Evolutionary conservation across 1,140 invertebrate species (phyloP).

Genomic region (Drosophila parvula): DNA sequence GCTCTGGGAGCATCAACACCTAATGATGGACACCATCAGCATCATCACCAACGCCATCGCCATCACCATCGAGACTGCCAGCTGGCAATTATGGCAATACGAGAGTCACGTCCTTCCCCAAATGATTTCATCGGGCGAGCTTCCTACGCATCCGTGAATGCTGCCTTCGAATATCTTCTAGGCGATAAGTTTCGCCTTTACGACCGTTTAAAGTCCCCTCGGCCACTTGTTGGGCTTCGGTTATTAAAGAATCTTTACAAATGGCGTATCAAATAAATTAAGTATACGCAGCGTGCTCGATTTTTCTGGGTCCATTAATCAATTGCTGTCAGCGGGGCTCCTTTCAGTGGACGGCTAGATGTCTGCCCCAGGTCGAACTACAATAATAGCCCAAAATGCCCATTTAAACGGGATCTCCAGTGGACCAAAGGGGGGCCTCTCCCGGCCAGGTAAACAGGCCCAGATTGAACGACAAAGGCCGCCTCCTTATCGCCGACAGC

Average conservation of each 20-base stretch:
- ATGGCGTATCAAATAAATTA: conserved; percentile 60
- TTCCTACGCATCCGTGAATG: conserved; percentile 26
- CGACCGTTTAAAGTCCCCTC: conserved; percentile 36
- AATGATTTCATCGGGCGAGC: conserved; percentile 66
- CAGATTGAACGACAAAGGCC: conserved; percentile 50
- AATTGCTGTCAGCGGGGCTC: conserved; percentile 38
- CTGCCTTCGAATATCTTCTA: conserved; percentile 20
- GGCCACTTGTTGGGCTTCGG: conserved; percentile 33
- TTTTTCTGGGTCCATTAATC: conserved; percentile 61
- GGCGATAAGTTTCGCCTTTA: conserved; percentile 18
- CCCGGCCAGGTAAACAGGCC: conserved; percentile 56
- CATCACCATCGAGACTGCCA: conserved; percentile 53
- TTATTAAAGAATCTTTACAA: conserved; percentile 51
- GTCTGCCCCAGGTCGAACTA: conserved; percentile 39
- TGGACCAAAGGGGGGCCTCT: background rate
- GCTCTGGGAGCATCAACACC: conserved; percentile 61
- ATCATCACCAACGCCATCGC: conserved; percentile 19
- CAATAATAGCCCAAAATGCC: conserved; percentile 68
- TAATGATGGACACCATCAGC: conserved; percentile 67
- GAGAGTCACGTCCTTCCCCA: conserved; percentile 66
- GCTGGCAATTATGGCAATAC: conserved; percentile 70
- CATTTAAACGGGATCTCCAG: conserved; percentile 58
- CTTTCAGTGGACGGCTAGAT: conserved; percentile 7
- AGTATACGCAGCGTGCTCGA: conserved; percentile 49
- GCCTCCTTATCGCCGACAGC: conserved; percentile 44